A percentile compares a stretch with the other conserved stretches of the same genome.
These are phyloP conservation scores for Rotaria macrura DNA, from an alignment of 2,888 invertebrate species.

Conservation along the genomic window DNA sequence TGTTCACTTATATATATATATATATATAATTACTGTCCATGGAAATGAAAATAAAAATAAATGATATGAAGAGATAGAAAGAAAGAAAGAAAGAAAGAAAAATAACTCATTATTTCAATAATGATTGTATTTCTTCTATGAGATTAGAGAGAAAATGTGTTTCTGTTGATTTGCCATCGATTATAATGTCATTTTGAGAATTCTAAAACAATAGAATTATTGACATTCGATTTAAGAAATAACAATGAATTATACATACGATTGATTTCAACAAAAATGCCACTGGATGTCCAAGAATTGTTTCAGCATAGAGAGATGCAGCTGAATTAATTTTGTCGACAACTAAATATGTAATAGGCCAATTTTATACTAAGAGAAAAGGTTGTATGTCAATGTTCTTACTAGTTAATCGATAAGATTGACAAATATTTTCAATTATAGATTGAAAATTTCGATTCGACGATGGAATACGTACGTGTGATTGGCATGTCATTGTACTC, in stretches of 20 bases:
- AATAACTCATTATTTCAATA: background rate
- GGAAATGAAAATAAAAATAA: background rate
- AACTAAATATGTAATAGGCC: no score
- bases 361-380: background rate
- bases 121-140: background rate
- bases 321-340: background rate
- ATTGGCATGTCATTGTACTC: background rate
- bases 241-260: background rate
- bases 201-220: background rate
- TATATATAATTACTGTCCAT: background rate
- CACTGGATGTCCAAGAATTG: background rate
- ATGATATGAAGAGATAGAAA: background rate
- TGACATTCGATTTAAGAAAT: background rate
- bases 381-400: background rate
- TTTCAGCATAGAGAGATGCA: background rate
- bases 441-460: background rate
- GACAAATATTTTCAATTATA: background rate
- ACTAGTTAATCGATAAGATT: background rate
- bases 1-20: no score
- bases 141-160: constrained; percentile 13
- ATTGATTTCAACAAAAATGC: background rate
- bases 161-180: constrained; percentile 4
- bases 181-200: background rate
- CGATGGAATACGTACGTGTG: background rate
- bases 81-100: background rate